Percentiles rank a stretch among this genome's conserved stretches.
These are phyloP conservation scores for Mus spretus DNA, from an alignment of 2,797 vertebrate genomes.

Conservation along the genomic window DNA sequence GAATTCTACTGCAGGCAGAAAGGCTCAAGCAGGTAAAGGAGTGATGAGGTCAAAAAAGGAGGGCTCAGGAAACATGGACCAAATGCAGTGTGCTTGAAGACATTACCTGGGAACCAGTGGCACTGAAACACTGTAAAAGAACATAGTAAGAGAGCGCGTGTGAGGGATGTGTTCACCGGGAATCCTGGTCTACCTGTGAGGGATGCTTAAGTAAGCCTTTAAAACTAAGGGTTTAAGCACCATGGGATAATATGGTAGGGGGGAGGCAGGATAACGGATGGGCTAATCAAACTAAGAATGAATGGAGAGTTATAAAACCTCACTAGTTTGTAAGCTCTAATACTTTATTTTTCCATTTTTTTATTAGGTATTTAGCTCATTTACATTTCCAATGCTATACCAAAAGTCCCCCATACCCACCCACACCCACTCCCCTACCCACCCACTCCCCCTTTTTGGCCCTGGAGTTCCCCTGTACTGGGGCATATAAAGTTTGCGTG, in stretches of 20 bases:
- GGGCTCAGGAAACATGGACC: neutral
- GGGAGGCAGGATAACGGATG: neutral
- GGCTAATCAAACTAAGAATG: neutral
- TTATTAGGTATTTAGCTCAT: no score
- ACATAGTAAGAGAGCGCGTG: neutral
- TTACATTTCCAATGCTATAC: no score
- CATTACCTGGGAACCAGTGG: neutral
- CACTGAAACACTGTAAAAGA: neutral
- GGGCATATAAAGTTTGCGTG: no score
- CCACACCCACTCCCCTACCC: no score
- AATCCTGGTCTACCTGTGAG: neutral
- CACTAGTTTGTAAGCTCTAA: neutral
- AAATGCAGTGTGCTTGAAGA: neutral
- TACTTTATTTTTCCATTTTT: no score
- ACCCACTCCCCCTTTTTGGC: no score
- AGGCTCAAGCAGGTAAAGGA: neutral
- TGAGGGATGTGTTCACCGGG: neutral
- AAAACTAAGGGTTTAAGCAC: neutral
- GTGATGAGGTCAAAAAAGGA: neutral
- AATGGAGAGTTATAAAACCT: neutral
- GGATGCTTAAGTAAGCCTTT: neutral
- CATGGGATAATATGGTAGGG: neutral
- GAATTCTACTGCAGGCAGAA: neutral
- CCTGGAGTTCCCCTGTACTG: no score
- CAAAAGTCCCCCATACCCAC: no score